These are phyloP conservation scores for Hirundo rustica DNA, from an alignment of 2,797 vertebrate species.

Conservation along the genomic window DNA sequence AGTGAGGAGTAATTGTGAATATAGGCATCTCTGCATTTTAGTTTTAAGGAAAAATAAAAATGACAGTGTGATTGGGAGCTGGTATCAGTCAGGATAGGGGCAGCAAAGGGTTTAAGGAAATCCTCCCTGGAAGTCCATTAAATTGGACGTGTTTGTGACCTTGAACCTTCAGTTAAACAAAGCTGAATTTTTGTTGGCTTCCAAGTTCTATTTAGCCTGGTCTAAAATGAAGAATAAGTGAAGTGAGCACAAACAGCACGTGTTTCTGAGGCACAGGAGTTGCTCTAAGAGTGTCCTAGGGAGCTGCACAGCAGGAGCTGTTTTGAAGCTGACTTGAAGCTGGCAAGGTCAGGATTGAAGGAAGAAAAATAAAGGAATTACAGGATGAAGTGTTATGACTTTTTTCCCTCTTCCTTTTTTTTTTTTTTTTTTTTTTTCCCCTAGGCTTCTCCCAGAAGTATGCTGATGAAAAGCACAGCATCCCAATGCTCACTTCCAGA, in stretches of 20 bases:
- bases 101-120: neutral
- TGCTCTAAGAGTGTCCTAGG: neutral
- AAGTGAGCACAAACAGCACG: neutral
- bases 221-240: constrained; percentile 1
- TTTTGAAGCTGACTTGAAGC: neutral
- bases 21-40: neutral
- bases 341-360: neutral
- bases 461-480: neutral
- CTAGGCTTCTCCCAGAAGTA: neutral
- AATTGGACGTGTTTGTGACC: neutral
- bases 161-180: neutral
- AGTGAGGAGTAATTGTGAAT: neutral
- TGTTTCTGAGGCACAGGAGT: neutral
- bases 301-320: constrained; percentile 29
- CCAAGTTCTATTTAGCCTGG: neutral
- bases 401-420: neutral
- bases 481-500: neutral
- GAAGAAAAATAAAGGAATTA: neutral
- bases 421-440: neutral
- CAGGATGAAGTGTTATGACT: neutral
- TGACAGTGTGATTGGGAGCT: neutral
- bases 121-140: neutral
- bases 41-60: neutral
- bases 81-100: neutral
- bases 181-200: neutral